These are phyloP conservation scores for Apostichopus californicus DNA, from an alignment of 35 echinoderm and acorn worm species.

Conservation along the genomic window DNA sequence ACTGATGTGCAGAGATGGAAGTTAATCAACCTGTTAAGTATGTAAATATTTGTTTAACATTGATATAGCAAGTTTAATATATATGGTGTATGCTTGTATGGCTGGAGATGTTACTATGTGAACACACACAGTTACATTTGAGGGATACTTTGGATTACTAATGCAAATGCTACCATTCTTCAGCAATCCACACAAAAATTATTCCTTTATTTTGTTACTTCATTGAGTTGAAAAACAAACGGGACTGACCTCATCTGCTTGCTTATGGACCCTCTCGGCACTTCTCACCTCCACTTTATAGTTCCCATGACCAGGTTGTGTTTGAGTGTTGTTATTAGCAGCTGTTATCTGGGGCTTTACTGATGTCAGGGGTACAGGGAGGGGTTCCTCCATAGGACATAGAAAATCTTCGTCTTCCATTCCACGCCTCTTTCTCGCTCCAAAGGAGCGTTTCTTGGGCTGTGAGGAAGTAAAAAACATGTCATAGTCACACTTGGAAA, in stretches of 20 bases:
- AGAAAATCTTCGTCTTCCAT: constrained; percentile 85
- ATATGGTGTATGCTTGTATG: too few relatives aligned
- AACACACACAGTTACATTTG: too few relatives aligned
- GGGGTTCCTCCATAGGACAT: constrained; percentile 83
- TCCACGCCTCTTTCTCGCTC: constrained; percentile 49
- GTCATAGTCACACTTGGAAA: too few relatives aligned
- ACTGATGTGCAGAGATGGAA: too few relatives aligned
- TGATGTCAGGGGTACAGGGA: constrained; percentile 57
- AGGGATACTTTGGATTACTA: too few relatives aligned
- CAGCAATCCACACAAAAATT: too few relatives aligned
- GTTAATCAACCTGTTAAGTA: too few relatives aligned
- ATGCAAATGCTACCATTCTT: too few relatives aligned
- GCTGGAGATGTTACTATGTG: too few relatives aligned
- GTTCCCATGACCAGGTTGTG: constrained; percentile 39
- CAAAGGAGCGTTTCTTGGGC: constrained; percentile 88
- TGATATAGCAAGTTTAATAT: too few relatives aligned
- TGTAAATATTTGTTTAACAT: too few relatives aligned
- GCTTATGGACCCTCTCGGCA: constrained; percentile 77
- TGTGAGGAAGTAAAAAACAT: not conserved
- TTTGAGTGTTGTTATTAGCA: constrained; percentile 60
- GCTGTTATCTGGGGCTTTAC: constrained; percentile 7
- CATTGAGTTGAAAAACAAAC: not conserved
- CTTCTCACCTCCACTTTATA: constrained; percentile 86
- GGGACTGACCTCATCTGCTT: constrained; percentile 74
- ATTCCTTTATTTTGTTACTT: too few relatives aligned